Conservation (phyloP, 2,113 vertebrate species). For the Mastomys natalensis region DNA sequence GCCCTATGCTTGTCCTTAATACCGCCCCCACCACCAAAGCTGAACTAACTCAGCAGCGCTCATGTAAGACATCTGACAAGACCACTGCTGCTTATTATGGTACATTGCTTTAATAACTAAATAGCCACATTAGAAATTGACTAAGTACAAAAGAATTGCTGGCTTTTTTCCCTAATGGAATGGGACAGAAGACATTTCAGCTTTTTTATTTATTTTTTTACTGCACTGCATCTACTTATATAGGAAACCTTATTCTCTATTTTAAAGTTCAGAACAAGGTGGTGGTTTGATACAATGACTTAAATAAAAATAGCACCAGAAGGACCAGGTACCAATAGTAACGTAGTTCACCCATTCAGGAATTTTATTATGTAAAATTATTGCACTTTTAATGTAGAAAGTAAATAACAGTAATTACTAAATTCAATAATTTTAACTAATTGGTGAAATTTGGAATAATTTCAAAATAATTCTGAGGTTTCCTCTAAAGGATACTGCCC, state of each 20-base stretch:
- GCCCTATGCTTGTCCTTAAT: not conserved
- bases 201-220: not conserved
- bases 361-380: conserved; percentile 83
- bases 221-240: not conserved
- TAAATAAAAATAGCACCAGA: conserved; percentile 80
- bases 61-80: conserved; percentile 19
- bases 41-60: conserved; percentile 38
- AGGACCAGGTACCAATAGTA: conserved; percentile 73
- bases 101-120: conserved; percentile 62
- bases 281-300: conserved; percentile 61
- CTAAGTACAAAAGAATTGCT: conserved; percentile 62
- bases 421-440: conserved; percentile 79
- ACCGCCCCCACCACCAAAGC: not conserved
- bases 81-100: conserved; percentile 46
- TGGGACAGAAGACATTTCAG: conserved; percentile 35
- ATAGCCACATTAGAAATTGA: conserved; percentile 33
- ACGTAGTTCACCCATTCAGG: conserved; percentile 74
- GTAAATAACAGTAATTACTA: conserved; percentile 81
- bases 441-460: conserved; percentile 68
- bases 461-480: conserved; percentile 83
- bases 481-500: conserved; percentile 77
- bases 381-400: conserved; percentile 87
- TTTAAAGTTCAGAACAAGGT: conserved; percentile 39
- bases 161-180: conserved; percentile 32
- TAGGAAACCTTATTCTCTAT: conserved; percentile 17